Conservation (phyloP, 2,113 vertebrate species). For the Aramus guarauna region DNA sequence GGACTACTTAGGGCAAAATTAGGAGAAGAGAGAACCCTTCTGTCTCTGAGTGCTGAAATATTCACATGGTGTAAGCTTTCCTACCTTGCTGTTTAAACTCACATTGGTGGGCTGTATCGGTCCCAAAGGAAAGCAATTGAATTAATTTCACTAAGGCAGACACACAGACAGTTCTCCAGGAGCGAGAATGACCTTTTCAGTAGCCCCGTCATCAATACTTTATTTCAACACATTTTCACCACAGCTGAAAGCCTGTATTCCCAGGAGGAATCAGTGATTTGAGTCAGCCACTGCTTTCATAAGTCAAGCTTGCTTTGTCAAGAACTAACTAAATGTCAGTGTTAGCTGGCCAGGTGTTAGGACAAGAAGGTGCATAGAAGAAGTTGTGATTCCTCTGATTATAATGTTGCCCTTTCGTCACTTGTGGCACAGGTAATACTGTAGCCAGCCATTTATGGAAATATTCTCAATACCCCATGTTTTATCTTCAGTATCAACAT, state of each 20-base stretch:
- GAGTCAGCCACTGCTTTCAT: neutral
- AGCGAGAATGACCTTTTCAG: slow-evolving; percentile 51
- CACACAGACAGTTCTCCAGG: neutral
- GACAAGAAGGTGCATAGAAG: neutral
- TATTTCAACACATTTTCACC: slow-evolving; percentile 56
- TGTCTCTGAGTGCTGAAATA: neutral
- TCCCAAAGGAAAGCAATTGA: slow-evolving; percentile 41
- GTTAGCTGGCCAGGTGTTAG: slow-evolving; percentile 5
- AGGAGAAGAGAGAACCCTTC: neutral
- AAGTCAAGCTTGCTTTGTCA: neutral
- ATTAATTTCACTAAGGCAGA: slow-evolving; percentile 55
- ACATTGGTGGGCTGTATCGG: neutral
- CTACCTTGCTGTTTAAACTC: slow-evolving; percentile 22
- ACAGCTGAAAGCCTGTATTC: slow-evolving; percentile 32
- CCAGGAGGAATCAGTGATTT: slow-evolving; percentile 9
- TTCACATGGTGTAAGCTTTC: neutral
- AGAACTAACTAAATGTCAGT: slow-evolving; percentile 40
- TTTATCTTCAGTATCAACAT: neutral
- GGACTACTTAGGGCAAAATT: neutral
- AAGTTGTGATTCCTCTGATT: neutral
- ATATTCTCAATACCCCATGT: neutral
- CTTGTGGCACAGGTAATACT: neutral
- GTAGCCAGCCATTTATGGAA: neutral
- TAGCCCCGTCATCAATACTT: slow-evolving; percentile 49
- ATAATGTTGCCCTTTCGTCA: neutral